Percentiles rank a stretch among this genome's conserved stretches.
Evolutionary conservation across 1,140 invertebrate genomes (phyloP).

Genomic region (Meloidogyne chitwoodi): DNA sequence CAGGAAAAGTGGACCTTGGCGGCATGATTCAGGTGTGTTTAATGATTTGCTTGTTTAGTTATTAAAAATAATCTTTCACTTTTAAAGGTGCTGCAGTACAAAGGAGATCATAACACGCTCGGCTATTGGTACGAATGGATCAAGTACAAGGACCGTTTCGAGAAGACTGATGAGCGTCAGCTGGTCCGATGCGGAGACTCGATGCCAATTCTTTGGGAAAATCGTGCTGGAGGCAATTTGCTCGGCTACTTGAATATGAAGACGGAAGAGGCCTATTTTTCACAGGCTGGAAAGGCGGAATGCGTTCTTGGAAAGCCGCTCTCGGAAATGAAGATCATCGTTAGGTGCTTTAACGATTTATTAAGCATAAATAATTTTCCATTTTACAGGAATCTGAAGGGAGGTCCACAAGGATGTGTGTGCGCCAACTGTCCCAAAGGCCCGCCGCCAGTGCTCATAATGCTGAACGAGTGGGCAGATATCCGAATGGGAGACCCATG

Average conservation of each 20-base stretch:
- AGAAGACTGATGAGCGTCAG: constrained; percentile 34
- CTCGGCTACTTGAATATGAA: constrained; percentile 50
- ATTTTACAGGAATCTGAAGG: background rate
- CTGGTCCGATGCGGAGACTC: constrained; percentile 48
- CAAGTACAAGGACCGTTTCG: constrained; percentile 52
- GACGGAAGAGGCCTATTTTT: constrained; percentile 46
- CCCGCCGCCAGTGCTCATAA: constrained; percentile 13
- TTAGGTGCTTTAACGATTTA: constrained; percentile 17
- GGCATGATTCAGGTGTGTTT: constrained; percentile 39
- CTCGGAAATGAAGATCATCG: constrained; percentile 38
- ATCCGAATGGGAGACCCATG: constrained; percentile 43
- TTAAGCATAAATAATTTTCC: background rate
- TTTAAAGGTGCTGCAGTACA: constrained; percentile 47
- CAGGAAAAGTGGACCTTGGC: constrained; percentile 33
- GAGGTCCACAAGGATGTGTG: constrained; percentile 35
- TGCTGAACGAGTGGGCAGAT: constrained; percentile 42
- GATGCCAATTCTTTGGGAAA: constrained; percentile 42
- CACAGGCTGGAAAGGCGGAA: constrained; percentile 29
- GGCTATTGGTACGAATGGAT: constrained; percentile 55
- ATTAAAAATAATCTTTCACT: background rate
- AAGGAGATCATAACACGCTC: constrained; percentile 43
- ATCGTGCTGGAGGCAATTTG: constrained; percentile 31
- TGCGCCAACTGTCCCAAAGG: constrained; percentile 32
- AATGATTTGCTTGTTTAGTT: background rate
- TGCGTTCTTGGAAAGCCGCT: constrained; percentile 27